Evolutionary conservation across 2,888 invertebrate genomes (phyloP).

Genomic region (Adineta ricciae): DNA sequence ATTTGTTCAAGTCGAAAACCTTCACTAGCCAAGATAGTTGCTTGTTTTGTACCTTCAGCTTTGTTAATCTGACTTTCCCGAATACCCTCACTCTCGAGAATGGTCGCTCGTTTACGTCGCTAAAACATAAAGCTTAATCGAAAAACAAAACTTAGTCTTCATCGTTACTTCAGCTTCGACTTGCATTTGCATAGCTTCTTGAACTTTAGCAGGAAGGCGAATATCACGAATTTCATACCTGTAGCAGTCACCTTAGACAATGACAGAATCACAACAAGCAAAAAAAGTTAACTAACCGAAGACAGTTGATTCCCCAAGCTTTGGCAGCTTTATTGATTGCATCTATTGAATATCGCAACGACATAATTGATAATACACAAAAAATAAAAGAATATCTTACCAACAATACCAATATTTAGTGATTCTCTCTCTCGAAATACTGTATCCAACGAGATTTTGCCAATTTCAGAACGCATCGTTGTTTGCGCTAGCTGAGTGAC

Average conservation of each 20-base stretch:
- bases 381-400: background rate
- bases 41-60: conserved; percentile 83
- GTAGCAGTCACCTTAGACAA: background rate
- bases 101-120: conserved; percentile 82
- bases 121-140: background rate
- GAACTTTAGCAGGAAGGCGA: conserved; percentile 74
- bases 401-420: conserved; percentile 80
- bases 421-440: conserved; percentile 91
- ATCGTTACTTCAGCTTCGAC: conserved; percentile 75
- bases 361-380: background rate
- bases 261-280: background rate
- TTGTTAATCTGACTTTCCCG: conserved; percentile 74
- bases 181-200: conserved; percentile 99
- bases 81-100: conserved; percentile 82
- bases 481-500: conserved; percentile 97
- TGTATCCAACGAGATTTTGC: conserved; percentile 89
- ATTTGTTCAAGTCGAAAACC: conserved; percentile 85
- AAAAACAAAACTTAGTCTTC: too few species aligned
- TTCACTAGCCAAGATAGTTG: conserved; percentile 85
- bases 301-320: conserved; percentile 92
- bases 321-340: conserved; percentile 94
- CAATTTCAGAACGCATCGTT: conserved; percentile 96
- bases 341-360: conserved; percentile 50
- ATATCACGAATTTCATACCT: conserved; percentile 87
- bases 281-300: conserved; percentile 45